These are phyloP conservation scores for Lottia scabra DNA, from an alignment of 2,888 invertebrate genomes.

Conservation along the genomic window DNA sequence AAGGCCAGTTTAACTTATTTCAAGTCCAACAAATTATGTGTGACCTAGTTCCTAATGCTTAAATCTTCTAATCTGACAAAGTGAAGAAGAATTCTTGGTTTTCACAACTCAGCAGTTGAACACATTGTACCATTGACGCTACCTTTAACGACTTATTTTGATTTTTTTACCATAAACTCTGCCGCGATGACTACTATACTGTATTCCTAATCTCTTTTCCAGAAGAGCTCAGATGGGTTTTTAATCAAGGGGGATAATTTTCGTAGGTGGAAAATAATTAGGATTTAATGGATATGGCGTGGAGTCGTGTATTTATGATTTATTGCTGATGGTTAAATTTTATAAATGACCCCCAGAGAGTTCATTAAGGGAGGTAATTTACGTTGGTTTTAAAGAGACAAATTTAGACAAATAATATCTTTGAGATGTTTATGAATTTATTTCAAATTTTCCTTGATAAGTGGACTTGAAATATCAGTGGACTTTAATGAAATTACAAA, in stretches of 20 bases:
- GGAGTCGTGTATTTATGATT: not conserved
- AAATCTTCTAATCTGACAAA: too few species aligned
- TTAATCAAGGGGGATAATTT: not conserved
- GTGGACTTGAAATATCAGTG: too few species aligned
- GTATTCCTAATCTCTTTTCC: not conserved
- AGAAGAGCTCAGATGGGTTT: not conserved
- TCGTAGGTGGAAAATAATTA: constrained; percentile 2
- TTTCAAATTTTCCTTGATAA: too few species aligned
- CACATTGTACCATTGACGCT: too few species aligned
- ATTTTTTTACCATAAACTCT: not conserved
- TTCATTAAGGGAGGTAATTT: not conserved
- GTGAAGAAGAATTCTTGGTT: too few species aligned
- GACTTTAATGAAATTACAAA: too few species aligned
- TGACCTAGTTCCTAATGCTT: too few species aligned
- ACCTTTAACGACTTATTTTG: not conserved
- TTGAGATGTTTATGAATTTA: too few species aligned
- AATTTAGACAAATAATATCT: too few species aligned
- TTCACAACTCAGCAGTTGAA: too few species aligned
- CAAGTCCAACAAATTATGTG: too few species aligned
- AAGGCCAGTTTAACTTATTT: too few species aligned
- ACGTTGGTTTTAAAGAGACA: not conserved
- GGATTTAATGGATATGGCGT: not conserved
- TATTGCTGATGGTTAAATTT: not conserved
- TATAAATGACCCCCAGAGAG: not conserved
- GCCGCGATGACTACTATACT: not conserved